These are phyloP conservation scores for Eucidaris tribuloides DNA, from an alignment of 35 echinoderm and acorn worm species.

Conservation along the genomic window DNA sequence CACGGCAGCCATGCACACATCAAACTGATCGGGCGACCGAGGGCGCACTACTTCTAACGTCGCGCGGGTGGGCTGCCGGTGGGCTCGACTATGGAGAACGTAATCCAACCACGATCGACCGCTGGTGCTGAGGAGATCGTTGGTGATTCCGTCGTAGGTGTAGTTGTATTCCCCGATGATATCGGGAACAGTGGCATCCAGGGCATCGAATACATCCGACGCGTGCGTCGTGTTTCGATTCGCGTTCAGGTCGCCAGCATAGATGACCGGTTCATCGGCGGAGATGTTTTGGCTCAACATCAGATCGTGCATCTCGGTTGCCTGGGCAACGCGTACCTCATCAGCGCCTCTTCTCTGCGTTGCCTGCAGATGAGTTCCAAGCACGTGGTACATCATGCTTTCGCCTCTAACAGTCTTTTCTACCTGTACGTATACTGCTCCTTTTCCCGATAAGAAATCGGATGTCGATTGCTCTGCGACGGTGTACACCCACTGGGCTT, in stretches of 20 bases:
- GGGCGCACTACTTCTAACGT: constrained; percentile 64
- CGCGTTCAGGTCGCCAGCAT: constrained; percentile 88
- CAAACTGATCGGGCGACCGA: constrained; percentile 7
- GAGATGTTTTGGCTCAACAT: constrained; percentile 59
- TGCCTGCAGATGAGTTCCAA: constrained; percentile 86
- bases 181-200: constrained; percentile 46
- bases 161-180: constrained; percentile 46
- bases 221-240: constrained; percentile 41
- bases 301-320: constrained; percentile 66
- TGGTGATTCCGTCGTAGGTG: constrained; percentile 62
- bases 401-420: constrained; percentile 63
- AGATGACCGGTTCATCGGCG: constrained; percentile 76
- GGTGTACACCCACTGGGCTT: constrained; percentile 51
- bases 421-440: constrained; percentile 79
- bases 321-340: constrained; percentile 58
- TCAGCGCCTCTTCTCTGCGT: constrained; percentile 25
- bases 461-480: constrained; percentile 32
- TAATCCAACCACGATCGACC: constrained; percentile 76
- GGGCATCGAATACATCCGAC: constrained; percentile 36
- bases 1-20: constrained; percentile 52
- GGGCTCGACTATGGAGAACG: constrained; percentile 57
- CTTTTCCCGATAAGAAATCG: constrained; percentile 75
- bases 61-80: constrained; percentile 42
- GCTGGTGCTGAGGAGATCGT: constrained; percentile 47
- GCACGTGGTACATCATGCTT: constrained; percentile 69